Evolutionary conservation across 2,113 vertebrate species (phyloP), one percentile per base, ranked within the genome.

Genomic region (Plectropomus leopardus): DNA sequence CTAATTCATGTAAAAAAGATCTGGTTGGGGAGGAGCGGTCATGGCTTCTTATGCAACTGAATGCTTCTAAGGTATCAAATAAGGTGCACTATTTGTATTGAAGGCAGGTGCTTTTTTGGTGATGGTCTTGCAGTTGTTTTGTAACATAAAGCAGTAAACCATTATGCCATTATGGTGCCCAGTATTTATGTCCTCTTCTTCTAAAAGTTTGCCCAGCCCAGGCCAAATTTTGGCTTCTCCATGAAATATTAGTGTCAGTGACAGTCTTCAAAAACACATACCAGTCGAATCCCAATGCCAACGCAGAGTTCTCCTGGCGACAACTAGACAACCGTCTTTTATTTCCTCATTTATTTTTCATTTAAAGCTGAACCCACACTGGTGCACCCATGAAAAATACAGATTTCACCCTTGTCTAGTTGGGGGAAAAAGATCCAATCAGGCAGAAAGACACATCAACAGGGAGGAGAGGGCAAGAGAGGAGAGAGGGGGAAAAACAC

Each of bases 381-480:
- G 48, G 10, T 24, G 24, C 36, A 65, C 40, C 80, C 75, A 42
- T 86, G 86, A 48, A 87, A 90, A 83, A 86, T 48, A 76, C 42
- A 82, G 76, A 90, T 90, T 91, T 88, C 86, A 90, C 65, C 85
- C 83, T 82, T 76, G 86, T 89, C 89, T 83, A 60, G 65, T 85
- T 55, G 16, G 58, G 44, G 64, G 71, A 55, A 67, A 77, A 53
- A 80, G 67, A 86, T 81, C 60, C 76, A 65, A 76, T 74, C 81
- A 87, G 74, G 90, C 86, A 88, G 88, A 87, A 78, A 84, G 87
- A 86, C 86, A 83, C 66, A 78, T 81, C 70, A 67, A 87, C 76
- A 66, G 67, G 61, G 75, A 82, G 42, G 78, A 90, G 80, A 84
- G 74, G 66, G 86, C 57, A 63, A 47, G 45, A 58, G 76, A 74